A percentile compares a stretch with the other conserved stretches of the same genome.
phyloP scores from a whole-genome alignment of 2,797 vertebrate species.

The Sebastolobus alascanus region DNA sequence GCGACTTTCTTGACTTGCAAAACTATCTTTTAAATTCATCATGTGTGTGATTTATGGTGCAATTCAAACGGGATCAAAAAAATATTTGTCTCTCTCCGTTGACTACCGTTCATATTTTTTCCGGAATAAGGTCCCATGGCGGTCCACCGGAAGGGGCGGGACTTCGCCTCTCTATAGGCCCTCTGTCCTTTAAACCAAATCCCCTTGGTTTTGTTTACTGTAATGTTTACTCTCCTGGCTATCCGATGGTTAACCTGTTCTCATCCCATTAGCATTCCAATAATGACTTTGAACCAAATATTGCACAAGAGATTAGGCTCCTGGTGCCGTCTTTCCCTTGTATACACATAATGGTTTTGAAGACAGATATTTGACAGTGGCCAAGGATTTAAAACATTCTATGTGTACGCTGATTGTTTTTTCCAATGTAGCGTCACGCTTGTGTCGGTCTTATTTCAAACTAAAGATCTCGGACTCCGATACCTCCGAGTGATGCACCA shows the following conservation, averaged over 20 bases:
- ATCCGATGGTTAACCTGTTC: slow-evolving; percentile 51
- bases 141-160: too few relatives aligned
- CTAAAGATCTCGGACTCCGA: slow-evolving; percentile 63
- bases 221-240: slow-evolving; percentile 72
- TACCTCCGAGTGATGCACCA: slow-evolving; percentile 75
- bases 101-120: too few relatives aligned
- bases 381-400: slow-evolving; percentile 57
- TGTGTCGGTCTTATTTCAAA: slow-evolving; percentile 56
- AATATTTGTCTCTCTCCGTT: too few relatives aligned
- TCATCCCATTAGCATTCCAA: slow-evolving; percentile 78
- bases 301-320: slow-evolving; percentile 79
- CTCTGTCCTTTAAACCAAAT: slow-evolving; percentile 54
- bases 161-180: too few relatives aligned
- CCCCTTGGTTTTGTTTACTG: slow-evolving; percentile 69
- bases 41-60: too few relatives aligned
- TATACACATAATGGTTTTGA: slow-evolving; percentile 51
- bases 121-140: too few relatives aligned
- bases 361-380: slow-evolving; percentile 58
- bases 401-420: slow-evolving; percentile 33
- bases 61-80: too few relatives aligned
- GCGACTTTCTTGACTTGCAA: too few relatives aligned
- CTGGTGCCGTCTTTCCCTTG: slow-evolving; percentile 50
- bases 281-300: slow-evolving; percentile 79
- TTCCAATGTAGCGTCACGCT: slow-evolving; percentile 53
- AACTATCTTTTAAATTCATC: too few relatives aligned